Evolutionary conservation across 2,888 invertebrate genomes (phyloP).

Genomic region (Rambutsinella grinnellia): DNA sequence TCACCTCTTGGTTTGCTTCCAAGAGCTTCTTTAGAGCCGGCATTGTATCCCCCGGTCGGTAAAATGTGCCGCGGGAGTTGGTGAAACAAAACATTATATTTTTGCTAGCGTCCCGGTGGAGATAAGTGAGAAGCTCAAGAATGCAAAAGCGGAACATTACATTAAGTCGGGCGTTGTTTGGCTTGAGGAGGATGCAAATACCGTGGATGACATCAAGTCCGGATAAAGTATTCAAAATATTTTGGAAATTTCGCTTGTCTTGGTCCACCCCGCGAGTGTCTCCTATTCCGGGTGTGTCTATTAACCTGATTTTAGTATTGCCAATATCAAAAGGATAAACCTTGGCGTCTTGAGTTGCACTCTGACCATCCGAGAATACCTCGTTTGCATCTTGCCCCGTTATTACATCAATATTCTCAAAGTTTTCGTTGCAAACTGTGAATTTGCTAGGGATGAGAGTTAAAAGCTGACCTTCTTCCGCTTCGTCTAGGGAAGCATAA

Average conservation of each 20-base stretch:
- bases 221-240: constrained; percentile 37
- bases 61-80: constrained; percentile 54
- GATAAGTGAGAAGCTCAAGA: constrained; percentile 48
- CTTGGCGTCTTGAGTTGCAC: constrained; percentile 33
- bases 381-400: constrained; percentile 17
- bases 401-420: constrained; percentile 20
- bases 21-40: constrained; percentile 29
- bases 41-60: constrained; percentile 53
- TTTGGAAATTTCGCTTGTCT: constrained; percentile 49
- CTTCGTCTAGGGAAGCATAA: constrained; percentile 34
- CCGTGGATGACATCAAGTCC: constrained; percentile 36
- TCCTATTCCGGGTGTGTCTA: constrained; percentile 58
- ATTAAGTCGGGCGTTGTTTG: constrained; percentile 46
- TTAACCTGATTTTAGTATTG: constrained; percentile 26
- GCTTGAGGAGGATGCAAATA: constrained; percentile 55
- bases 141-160: constrained; percentile 47
- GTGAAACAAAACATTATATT: constrained; percentile 59
- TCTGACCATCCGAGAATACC: constrained; percentile 12
- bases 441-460: constrained; percentile 54
- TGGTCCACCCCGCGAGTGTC: constrained; percentile 30
- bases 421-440: constrained; percentile 33
- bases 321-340: constrained; percentile 30
- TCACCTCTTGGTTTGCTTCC: constrained; percentile 13
- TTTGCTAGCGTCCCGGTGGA: constrained; percentile 46
- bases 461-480: constrained; percentile 43